phyloP scores from a whole-genome alignment of 2,888 invertebrate species.

The Drosophila rubida region DNA sequence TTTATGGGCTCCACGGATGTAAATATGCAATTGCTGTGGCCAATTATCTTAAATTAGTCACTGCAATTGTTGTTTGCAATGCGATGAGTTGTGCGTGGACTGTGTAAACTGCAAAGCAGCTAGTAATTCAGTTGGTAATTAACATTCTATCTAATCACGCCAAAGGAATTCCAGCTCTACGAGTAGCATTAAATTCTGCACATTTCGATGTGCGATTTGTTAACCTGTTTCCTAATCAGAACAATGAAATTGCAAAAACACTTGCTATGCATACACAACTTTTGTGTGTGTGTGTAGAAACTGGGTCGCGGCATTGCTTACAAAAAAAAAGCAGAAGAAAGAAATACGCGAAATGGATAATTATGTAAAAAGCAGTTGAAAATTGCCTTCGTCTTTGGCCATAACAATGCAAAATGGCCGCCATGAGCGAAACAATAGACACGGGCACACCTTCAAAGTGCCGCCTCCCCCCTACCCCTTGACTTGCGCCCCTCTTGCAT shows the following conservation, averaged over 20 bases:
- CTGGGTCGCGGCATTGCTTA: constrained; percentile 46
- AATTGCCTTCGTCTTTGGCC: constrained; percentile 55
- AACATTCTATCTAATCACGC: neutral
- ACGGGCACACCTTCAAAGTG: constrained; percentile 28
- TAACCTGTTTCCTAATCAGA: neutral
- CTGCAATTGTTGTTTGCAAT: neutral
- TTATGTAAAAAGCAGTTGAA: constrained; percentile 71
- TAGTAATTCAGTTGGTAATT: neutral
- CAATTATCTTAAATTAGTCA: constrained; percentile 25
- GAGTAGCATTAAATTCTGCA: neutral
- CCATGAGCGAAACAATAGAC: constrained; percentile 45
- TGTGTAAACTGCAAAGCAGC: neutral
- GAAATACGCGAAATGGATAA: constrained; percentile 53
- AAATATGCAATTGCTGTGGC: constrained; percentile 7
- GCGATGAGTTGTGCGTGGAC: neutral
- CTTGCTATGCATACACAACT: neutral
- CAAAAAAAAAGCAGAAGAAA: neutral
- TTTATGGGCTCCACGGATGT: constrained; percentile 41
- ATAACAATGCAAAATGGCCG: constrained; percentile 55
- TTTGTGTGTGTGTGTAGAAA: constrained; percentile 16
- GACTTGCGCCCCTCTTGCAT: neutral
- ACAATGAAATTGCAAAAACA: neutral
- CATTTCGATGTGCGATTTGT: neutral
- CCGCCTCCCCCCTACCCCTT: neutral
- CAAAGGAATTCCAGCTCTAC: neutral